phyloP scores from a whole-genome alignment of 1,140 invertebrate species.

The Globodera rostochiensis region DNA sequence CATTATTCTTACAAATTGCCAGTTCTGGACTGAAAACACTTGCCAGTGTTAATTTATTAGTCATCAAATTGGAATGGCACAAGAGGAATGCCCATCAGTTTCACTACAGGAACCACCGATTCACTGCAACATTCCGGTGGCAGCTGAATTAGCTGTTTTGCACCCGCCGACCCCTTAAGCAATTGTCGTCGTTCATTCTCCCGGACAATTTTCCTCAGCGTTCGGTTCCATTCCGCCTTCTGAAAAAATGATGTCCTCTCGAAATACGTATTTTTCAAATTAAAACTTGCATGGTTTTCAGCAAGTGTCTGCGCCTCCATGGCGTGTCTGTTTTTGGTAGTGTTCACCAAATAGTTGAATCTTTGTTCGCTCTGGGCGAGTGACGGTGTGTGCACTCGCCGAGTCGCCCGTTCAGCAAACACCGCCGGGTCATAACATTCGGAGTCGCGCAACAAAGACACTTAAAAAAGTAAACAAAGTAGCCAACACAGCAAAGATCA shows the following conservation, averaged over 20 bases:
- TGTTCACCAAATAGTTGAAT: constrained; percentile 17
- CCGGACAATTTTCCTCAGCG: not conserved
- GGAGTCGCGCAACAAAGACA: constrained; percentile 24
- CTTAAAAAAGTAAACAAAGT: not conserved
- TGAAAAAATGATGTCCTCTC: not conserved
- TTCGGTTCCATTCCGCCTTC: constrained; percentile 13
- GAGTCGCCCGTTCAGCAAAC: constrained; percentile 10
- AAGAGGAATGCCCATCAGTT: constrained; percentile 6
- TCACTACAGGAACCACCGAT: constrained; percentile 11
- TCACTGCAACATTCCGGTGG: not conserved
- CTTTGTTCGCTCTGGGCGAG: constrained; percentile 11
- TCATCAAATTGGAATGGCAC: constrained; percentile 3
- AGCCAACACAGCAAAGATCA: no score
- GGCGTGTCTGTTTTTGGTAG: constrained; percentile 34
- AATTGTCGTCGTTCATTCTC: constrained; percentile 24
- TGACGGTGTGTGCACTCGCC: not conserved
- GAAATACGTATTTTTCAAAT: not conserved
- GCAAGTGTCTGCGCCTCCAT: constrained; percentile 31
- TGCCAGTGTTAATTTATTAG: not conserved
- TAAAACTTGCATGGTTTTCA: constrained; percentile 22
- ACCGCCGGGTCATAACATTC: constrained; percentile 27
- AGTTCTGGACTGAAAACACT: no score
- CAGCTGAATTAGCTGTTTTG: not conserved
- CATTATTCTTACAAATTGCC: no score
- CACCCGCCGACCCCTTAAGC: constrained; percentile 4